Base-by-base conservation (phyloP, 23 tunicate genomes). In the Oikopleura vanhoeffeni region DNA sequence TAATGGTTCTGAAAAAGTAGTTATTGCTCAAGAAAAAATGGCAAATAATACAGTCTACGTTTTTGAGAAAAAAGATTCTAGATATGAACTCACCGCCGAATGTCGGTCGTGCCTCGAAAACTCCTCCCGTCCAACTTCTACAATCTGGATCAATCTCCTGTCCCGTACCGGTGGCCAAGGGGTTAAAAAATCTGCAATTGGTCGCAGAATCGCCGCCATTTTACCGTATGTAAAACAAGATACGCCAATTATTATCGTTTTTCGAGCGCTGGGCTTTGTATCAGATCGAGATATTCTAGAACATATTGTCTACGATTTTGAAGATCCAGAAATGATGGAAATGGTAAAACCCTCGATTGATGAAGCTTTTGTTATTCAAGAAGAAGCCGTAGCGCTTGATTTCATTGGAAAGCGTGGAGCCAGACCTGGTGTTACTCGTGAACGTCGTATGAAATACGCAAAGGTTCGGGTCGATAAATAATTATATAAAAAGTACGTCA, bases 321-420 rank as follows among this genome's bases (percentile, higher is more conserved):
- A 95, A 82, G 99, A 95, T 83, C 99, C 99, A 1, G 99, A 95
- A 85, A 90, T 95, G 88, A 95, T 95, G 99, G 99, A 95, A 86
- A 95, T 95, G 99, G 99, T 89, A 39, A 90, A 95, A 75, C 99
- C 99, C 28, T 95, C 99, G 0, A 60, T 95, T 4, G 99, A 95
- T 71, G 99, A 95, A 76, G 99, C 99, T 34, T 95, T 95, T 42
- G 99, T 95, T 57, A 95, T 95, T 41, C 99, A 95, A 67, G 99
- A 95, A 84, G 97, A 95, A 84, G 91, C 91, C 57, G 92, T 95
- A 40, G 99, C 99, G 0, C 84, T 95, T 35, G 91, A 95, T 83
- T 95, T 95, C 76, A 95, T 95, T 84, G 99, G 99, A 36, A 86
- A 91, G 13, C 88, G 99, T n/a, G 99, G 99, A 35, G 96, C 99